These are phyloP conservation scores for Papilio helenus DNA, from an alignment of 1,140 invertebrate species.

Conservation along the genomic window DNA sequence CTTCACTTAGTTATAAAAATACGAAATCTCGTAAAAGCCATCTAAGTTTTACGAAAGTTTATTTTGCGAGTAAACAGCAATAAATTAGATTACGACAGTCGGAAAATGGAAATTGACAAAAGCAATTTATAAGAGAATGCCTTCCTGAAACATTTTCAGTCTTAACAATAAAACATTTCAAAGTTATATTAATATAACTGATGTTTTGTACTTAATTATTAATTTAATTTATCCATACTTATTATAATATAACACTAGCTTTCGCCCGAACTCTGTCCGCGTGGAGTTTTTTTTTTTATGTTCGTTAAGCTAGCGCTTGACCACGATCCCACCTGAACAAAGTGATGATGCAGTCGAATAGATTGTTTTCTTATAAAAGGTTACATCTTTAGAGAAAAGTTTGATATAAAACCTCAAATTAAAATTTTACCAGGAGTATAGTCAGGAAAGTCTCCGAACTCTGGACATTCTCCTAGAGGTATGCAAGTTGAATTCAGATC, in stretches of 20 bases:
- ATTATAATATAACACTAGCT: too few species aligned
- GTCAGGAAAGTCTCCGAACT: not conserved
- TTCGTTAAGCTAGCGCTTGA: too few species aligned
- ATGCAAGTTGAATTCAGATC: constrained; percentile 24
- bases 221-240: too few species aligned
- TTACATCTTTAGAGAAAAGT: too few species aligned
- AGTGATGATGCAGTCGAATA: too few species aligned
- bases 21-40: constrained; percentile 16
- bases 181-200: not conserved
- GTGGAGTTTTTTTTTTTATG: too few species aligned
- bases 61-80: constrained; percentile 23
- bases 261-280: too few species aligned
- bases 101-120: constrained; percentile 30
- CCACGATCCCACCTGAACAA: too few species aligned
- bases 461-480: constrained; percentile 26
- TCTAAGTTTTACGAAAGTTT: constrained; percentile 21
- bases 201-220: too few species aligned
- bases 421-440: not conserved
- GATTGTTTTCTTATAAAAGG: too few species aligned
- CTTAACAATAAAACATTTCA: constrained; percentile 22
- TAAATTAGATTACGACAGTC: constrained; percentile 28
- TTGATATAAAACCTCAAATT: too few species aligned
- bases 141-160: constrained; percentile 21
- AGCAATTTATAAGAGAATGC: constrained; percentile 27
- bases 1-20: not conserved